Evolutionary conservation across 2,113 vertebrate species (phyloP), one percentile per base, ranked within the genome.

Genomic region (Microcebus tavaratra): DNA sequence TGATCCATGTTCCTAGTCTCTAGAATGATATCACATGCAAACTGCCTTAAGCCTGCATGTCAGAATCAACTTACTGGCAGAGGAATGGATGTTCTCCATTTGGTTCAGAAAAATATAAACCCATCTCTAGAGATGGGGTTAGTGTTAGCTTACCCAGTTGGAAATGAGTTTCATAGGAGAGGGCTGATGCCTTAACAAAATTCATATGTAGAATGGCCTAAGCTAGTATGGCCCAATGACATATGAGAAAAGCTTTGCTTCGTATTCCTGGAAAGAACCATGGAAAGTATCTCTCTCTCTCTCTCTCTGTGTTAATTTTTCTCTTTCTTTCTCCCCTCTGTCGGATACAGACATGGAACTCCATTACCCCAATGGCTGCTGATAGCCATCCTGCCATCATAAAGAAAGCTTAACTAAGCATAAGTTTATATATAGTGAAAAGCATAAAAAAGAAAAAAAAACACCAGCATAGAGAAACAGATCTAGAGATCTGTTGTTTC

Each of bases 21-120:
- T 87, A 85, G 29, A 21, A 93, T 72, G 65, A 90, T 67, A 39
- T 97, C 45, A 73, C 29, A 91, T 53, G 27, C 23, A 72, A 82
- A 95, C 81, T 80, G 68, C 67, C 5, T 72, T 95, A 91, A 95
- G 18, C 39, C 79, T 83, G 17, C 63, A 78, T 97, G 59, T 93
- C 34, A 81, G 59, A 94, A 85, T 76, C 63, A 91, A 81, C 13
- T 85, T 75, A 87, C 34, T 76, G 36, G 45, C 36, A 94, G 83
- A 95, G 23, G 14, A 94, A 57, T 42, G 5, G 3, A 59, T 53
- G 23, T 82, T 65, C 3, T 36, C 73, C 23, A 81, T 5, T 48
- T 65, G 15, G 4, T 25, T 94, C 50, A 87, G n/a, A 84, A 34
- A 85, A 85, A 94, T 70, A 90, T 55, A 80, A 94, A 27, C 50